Conservation (phyloP, 2,113 vertebrate species). For the Lophura nycthemera region DNA sequence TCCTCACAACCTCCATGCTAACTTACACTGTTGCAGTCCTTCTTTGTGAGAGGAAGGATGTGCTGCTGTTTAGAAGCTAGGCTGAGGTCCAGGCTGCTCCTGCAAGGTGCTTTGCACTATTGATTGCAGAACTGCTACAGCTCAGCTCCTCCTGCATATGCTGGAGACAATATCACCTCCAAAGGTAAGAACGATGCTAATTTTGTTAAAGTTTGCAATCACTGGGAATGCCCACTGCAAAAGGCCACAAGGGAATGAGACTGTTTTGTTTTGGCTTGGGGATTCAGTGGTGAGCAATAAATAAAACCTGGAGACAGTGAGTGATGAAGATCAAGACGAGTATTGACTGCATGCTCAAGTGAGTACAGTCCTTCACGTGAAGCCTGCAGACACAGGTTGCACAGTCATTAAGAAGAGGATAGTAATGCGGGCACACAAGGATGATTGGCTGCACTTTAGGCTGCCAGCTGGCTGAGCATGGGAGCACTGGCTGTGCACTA, state of each 20-base stretch:
- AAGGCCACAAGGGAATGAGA: not conserved
- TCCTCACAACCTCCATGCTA: not conserved
- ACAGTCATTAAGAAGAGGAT: not conserved
- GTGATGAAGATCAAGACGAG: constrained; percentile 42
- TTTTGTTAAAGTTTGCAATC: not conserved
- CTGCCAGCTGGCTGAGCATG: rapidly evolving
- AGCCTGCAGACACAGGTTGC: not conserved
- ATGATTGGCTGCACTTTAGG: not conserved
- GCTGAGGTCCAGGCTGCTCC: not conserved
- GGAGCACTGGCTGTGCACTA: not conserved
- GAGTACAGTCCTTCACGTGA: not conserved
- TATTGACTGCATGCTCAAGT: constrained; percentile 44
- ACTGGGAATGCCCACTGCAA: not conserved
- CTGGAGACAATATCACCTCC: not conserved
- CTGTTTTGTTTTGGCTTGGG: not conserved
- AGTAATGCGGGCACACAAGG: not conserved
- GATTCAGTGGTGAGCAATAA: constrained; percentile 34
- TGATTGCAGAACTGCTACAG: not conserved
- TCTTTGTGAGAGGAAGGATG: not conserved
- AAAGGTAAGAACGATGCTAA: constrained; percentile 1
- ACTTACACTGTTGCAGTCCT: not conserved
- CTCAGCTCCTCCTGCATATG: not conserved
- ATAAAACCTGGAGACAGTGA: constrained; percentile 56
- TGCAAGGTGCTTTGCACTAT: not conserved
- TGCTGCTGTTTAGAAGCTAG: not conserved